Evolutionary conservation across 2,888 invertebrate genomes (phyloP), one percentile per base, ranked within the genome.

Genomic region (Parnassius glacialis): DNA sequence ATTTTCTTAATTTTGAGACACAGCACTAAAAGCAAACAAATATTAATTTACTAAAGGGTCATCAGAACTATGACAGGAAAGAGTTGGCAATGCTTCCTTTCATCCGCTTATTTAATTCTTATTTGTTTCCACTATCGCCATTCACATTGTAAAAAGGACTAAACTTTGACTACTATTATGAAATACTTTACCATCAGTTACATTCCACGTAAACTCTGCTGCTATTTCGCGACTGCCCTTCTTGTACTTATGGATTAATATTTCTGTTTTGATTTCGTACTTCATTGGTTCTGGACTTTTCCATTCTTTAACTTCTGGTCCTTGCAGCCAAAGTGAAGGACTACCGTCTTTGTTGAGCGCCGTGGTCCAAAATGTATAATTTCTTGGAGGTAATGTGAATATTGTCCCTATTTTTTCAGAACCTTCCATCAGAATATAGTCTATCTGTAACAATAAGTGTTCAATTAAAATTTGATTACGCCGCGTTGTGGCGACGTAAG

Each of bases 351-450:
- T 34, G 11, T 67, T 69, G 2, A 80, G 20, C 9, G 67, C 50
- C 0, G 78, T 65, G 1, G 75, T 70, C 82, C 82, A 82, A 13
- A 76, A 52, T 3, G 72, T 73, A 55, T 73, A 76, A 62, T 69
- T 65, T 2, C 65, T 66, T 13, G 52, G 51, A 9, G 65, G 50
- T 10, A 50, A 25, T 3, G 66, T 64, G 12, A 55, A 47, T 13
- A 75, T 51, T 25, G 48, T 42, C 10, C 64, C 68, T 25, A 48
- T 57, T 56, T 2, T 59, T 47, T 59, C 67, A 43, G 5, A 61
- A 20, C 51, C 57, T 1, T 68, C 56, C n/a, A 75, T 47, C 0
- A 76, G 54, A 3, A 57, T 59, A 65, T 66, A 74, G 11, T 70
- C 62, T 41, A 76, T 63, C 78, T 80, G 66, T 45, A 72, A 71